Conservation (phyloP, 2,888 invertebrate genomes). For the Camptogramma bilineatum region DNA sequence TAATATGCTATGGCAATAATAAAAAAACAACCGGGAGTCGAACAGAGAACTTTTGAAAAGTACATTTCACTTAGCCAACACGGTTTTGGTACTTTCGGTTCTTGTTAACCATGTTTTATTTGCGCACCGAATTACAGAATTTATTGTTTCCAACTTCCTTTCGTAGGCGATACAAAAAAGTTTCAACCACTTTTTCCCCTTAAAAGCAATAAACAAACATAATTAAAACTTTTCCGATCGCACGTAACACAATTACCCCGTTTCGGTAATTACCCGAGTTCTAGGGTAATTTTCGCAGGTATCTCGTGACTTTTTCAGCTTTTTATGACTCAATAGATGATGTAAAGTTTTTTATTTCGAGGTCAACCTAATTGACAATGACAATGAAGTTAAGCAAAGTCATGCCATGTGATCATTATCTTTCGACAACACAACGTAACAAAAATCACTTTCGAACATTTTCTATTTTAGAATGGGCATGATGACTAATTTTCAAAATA, state of each 20-base stretch:
- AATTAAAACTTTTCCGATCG: constrained; percentile 42
- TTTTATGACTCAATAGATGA: constrained; percentile 36
- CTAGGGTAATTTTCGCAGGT: constrained; percentile 35
- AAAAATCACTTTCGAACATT: no score
- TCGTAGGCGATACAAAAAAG: constrained; percentile 15
- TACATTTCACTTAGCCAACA: not conserved
- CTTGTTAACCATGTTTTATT: not conserved
- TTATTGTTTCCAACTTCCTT: constrained; percentile 1
- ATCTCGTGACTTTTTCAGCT: constrained; percentile 27
- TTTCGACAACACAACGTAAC: no score
- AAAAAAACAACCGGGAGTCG: no score
- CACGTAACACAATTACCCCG: constrained; percentile 42
- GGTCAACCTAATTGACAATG: constrained; percentile 4
- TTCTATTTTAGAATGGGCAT: no score
- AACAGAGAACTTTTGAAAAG: no score
- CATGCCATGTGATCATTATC: not conserved
- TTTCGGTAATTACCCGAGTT: constrained; percentile 46
- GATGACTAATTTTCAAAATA: no score
- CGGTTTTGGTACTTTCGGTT: not conserved
- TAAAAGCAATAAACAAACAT: constrained; percentile 37
- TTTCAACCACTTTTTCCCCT: constrained; percentile 12
- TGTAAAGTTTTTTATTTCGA: constrained; percentile 32
- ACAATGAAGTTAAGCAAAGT: not conserved
- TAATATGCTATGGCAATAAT: no score
- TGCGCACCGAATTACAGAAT: not conserved